phyloP scores from a whole-genome alignment of 1,140 invertebrate genomes.

The Megalopta genalis region DNA sequence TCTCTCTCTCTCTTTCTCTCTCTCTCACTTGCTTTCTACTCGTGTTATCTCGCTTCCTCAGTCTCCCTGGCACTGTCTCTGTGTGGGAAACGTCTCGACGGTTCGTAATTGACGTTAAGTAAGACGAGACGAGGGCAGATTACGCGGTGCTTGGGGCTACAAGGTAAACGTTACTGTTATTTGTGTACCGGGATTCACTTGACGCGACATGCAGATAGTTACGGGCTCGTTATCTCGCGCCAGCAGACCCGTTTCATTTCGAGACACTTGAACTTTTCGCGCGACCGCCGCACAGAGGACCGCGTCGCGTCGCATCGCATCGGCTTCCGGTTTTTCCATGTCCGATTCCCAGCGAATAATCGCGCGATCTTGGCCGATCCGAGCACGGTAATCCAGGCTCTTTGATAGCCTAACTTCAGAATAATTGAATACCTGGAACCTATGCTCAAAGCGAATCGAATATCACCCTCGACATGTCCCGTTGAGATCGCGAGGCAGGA shows the following conservation, averaged over 20 bases:
- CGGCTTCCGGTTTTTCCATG: not conserved
- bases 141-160: conserved; percentile 3
- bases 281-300: not conserved
- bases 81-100: not conserved
- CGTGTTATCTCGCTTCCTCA: no score
- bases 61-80: not conserved
- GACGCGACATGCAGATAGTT: conserved; percentile 36
- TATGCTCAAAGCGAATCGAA: no score
- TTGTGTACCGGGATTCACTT: conserved; percentile 30
- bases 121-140: conserved; percentile 15
- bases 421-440: no score
- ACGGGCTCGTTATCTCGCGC: conserved; percentile 39
- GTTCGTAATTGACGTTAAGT: conserved; percentile 23
- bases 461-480: no score
- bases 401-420: no score
- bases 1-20: no score
- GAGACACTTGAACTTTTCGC: conserved; percentile 38
- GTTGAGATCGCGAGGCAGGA: no score
- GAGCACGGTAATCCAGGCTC: no score
- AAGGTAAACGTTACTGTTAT: conserved; percentile 41
- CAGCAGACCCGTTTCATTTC: conserved; percentile 42
- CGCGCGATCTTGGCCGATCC: not conserved
- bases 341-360: not conserved
- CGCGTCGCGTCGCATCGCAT: no score
- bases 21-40: no score